A percentile compares a stretch with the other conserved stretches of the same genome.
phyloP scores from a whole-genome alignment of 37 sponge, comb jelly and placozoan species.

The Dysidea cf. avara region DNA sequence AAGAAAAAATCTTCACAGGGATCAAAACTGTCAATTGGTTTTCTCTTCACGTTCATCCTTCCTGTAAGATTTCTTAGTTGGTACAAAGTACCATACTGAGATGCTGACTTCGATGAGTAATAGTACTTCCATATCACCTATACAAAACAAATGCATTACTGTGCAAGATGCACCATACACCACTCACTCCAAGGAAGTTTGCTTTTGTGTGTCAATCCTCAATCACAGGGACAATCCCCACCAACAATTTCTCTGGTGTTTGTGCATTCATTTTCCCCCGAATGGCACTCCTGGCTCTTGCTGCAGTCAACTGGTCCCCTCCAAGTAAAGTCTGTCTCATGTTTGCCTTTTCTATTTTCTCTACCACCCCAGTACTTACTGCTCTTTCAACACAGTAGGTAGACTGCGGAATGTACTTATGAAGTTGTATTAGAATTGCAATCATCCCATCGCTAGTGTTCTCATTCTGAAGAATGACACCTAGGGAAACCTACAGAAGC shows the following conservation, averaged over 20 bases:
- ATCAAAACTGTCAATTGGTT: too few species aligned
- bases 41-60: too few species aligned
- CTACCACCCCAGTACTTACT: neutral
- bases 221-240: neutral
- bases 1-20: too few species aligned
- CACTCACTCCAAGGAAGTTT: conserved; percentile 5
- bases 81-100: too few species aligned
- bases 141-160: too few species aligned
- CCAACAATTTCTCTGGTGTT: neutral
- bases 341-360: too few species aligned
- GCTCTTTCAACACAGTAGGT: too few species aligned
- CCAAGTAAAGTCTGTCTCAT: neutral
- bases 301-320: conserved; percentile 19
- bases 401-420: conserved; percentile 13
- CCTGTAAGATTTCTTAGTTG: too few species aligned
- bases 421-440: neutral
- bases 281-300: conserved; percentile 3
- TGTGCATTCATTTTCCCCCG: neutral
- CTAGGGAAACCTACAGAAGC: too few species aligned
- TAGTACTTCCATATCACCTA: too few species aligned
- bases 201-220: conserved; percentile 15
- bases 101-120: too few species aligned
- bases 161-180: neutral
- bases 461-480: too few species aligned
- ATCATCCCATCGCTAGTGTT: conserved; percentile 16